A percentile compares a stretch with the other conserved stretches of the same genome.
These are phyloP conservation scores for Lagria hirta DNA, from an alignment of 2,888 invertebrate genomes.

Conservation along the genomic window DNA sequence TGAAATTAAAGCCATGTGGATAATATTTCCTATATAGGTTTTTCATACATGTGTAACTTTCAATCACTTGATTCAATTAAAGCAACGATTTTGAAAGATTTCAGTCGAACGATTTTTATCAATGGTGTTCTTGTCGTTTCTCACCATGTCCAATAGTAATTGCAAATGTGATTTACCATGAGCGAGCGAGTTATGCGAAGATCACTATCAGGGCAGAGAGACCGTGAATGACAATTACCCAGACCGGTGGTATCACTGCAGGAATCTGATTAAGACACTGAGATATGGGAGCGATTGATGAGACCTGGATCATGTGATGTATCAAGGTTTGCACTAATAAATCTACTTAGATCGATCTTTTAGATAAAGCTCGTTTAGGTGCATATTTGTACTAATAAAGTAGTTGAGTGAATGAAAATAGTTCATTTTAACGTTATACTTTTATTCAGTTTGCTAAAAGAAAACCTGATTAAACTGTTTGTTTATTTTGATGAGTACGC, in stretches of 20 bases:
- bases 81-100: too few relatives aligned
- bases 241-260: constrained; percentile 42
- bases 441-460: too few relatives aligned
- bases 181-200: constrained; percentile 34
- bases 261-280: constrained; percentile 47
- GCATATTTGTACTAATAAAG: constrained; percentile 25
- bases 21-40: too few relatives aligned
- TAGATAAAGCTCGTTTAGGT: constrained; percentile 33
- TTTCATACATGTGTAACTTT: too few relatives aligned
- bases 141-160: constrained; percentile 32
- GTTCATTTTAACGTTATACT: too few relatives aligned
- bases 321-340: constrained; percentile 39
- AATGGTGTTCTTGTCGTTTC: constrained; percentile 29
- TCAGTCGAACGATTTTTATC: constrained; percentile 25
- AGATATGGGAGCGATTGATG: constrained; percentile 40
- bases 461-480: too few relatives aligned
- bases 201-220: constrained; percentile 34
- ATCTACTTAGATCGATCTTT: constrained; percentile 43
- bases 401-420: too few relatives aligned
- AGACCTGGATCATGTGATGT: constrained; percentile 36
- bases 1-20: too few relatives aligned
- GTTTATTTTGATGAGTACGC: too few relatives aligned
- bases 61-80: too few relatives aligned
- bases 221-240: constrained; percentile 47
- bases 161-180: constrained; percentile 38